phyloP scores from a whole-genome alignment of 2,888 invertebrate genomes.

The Tillus elongatus region DNA sequence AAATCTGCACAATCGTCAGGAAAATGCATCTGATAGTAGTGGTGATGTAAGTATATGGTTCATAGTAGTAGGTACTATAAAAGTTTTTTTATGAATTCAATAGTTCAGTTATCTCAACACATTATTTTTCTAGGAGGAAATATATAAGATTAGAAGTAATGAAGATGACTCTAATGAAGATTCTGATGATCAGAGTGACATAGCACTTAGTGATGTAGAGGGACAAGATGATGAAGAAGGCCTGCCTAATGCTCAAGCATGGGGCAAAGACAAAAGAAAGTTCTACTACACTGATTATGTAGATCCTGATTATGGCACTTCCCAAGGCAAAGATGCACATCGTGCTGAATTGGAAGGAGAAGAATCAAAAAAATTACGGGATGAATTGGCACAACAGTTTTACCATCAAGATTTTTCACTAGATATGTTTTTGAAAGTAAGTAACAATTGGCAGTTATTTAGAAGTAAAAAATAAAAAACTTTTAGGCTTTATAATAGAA shows the following conservation, averaged over 20 bases:
- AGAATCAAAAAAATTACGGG: constrained; percentile 74
- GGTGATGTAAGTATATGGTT: constrained; percentile 32
- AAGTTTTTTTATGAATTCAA: not conserved
- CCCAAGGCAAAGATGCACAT: constrained; percentile 56
- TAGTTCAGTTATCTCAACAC: not conserved
- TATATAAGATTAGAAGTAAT: constrained; percentile 47
- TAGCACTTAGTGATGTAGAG: constrained; percentile 68
- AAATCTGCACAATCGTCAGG: constrained; percentile 49
- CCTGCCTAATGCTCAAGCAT: constrained; percentile 72
- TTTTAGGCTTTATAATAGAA: no score
- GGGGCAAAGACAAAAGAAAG: constrained; percentile 72
- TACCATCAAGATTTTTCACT: constrained; percentile 68
- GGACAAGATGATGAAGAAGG: constrained; percentile 59
- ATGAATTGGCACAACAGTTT: constrained; percentile 64
- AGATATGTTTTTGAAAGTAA: constrained; percentile 47
- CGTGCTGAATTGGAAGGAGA: constrained; percentile 72
- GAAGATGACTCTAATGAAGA: constrained; percentile 42
- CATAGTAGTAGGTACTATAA: constrained; percentile 1
- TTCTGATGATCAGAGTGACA: constrained; percentile 43
- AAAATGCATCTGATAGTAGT: constrained; percentile 47
- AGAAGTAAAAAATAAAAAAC: constrained; percentile 17
- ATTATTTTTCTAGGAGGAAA: constrained; percentile 44
- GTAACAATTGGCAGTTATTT: constrained; percentile 21
- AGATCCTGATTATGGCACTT: constrained; percentile 73
- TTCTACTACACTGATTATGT: constrained; percentile 86